Percentiles rank a stretch among this genome's conserved stretches.
These are phyloP conservation scores for Ceratina calcarata DNA, from an alignment of 1,140 invertebrate genomes.

Conservation along the genomic window DNA sequence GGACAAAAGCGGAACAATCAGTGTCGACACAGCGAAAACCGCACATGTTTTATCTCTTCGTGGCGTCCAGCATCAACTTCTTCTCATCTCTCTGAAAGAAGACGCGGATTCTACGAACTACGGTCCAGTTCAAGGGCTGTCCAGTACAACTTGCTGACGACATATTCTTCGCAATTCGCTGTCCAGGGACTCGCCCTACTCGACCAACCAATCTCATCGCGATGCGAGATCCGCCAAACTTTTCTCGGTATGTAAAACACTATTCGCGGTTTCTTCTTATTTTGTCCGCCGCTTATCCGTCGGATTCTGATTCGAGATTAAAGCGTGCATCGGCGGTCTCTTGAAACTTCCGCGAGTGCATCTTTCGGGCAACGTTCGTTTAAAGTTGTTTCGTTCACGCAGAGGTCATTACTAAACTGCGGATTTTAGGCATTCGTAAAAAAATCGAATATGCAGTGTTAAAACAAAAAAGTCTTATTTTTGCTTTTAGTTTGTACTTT, in stretches of 20 bases:
- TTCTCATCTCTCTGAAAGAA: constrained; percentile 27
- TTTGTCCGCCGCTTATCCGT: no score
- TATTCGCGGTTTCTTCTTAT: no score
- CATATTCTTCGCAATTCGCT: constrained; percentile 27
- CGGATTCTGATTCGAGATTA: not conserved
- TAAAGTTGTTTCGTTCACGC: constrained; percentile 4
- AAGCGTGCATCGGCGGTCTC: not conserved
- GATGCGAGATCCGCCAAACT: no score
- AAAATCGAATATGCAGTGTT: no score
- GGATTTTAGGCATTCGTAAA: no score
- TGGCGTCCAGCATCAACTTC: constrained; percentile 44
- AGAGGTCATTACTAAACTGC: no score
- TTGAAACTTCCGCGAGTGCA: not conserved
- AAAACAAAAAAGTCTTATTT: no score
- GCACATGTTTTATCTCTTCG: constrained; percentile 61
- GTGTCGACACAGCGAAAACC: constrained; percentile 21
- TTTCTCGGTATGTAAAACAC: not conserved
- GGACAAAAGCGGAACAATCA: not conserved
- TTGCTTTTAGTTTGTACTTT: no score
- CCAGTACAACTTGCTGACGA: constrained; percentile 51
- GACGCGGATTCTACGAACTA: constrained; percentile 46
- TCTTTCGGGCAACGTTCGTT: not conserved
- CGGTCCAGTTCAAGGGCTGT: constrained; percentile 48
- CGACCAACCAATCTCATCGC: not conserved
- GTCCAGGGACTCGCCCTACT: not conserved